Percentiles rank a stretch among this genome's conserved stretches.
Conservation (phyloP, 2,113 vertebrate genomes). For the Theristicus caerulescens region DNA sequence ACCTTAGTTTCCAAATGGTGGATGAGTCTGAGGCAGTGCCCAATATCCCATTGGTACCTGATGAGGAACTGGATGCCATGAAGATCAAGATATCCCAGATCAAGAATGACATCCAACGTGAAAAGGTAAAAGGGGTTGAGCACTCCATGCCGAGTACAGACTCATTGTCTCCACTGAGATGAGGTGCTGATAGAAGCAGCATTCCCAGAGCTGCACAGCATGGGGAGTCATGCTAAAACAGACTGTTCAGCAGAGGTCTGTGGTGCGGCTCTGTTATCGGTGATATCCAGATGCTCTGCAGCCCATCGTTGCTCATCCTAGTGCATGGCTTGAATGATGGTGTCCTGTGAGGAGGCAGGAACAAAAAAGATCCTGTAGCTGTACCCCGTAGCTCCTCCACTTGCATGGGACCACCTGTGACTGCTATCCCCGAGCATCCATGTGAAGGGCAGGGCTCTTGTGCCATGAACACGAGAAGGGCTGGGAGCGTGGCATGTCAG, state of each 20-base stretch:
- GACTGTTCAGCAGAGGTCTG: neutral
- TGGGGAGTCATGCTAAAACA: neutral
- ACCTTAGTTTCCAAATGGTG: constrained; percentile 91
- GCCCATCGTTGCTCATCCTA: accelerated
- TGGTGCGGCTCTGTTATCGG: neutral
- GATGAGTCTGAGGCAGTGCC: constrained; percentile 87
- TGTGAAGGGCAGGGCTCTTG: neutral
- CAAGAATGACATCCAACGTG: constrained; percentile 92
- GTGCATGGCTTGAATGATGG: neutral
- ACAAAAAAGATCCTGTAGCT: neutral
- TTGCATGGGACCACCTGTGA: neutral
- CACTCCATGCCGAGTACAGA: neutral
- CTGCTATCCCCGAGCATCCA: neutral
- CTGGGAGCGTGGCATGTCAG: neutral
- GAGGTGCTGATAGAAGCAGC: neutral
- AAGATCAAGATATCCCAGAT: constrained; percentile 96
- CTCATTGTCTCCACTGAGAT: neutral
- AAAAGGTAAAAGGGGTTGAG: constrained; percentile 78
- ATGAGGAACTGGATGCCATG: constrained; percentile 92
- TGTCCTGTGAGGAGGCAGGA: neutral
- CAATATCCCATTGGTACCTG: constrained; percentile 86
- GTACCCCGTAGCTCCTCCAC: neutral
- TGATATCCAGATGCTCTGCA: neutral
- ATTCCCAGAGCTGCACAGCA: neutral
- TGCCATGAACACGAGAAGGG: neutral